A percentile compares a stretch with the other conserved stretches of the same genome.
Evolutionary conservation across 1,140 invertebrate species (phyloP).

Genomic region (Drosophila ficusphila): DNA sequence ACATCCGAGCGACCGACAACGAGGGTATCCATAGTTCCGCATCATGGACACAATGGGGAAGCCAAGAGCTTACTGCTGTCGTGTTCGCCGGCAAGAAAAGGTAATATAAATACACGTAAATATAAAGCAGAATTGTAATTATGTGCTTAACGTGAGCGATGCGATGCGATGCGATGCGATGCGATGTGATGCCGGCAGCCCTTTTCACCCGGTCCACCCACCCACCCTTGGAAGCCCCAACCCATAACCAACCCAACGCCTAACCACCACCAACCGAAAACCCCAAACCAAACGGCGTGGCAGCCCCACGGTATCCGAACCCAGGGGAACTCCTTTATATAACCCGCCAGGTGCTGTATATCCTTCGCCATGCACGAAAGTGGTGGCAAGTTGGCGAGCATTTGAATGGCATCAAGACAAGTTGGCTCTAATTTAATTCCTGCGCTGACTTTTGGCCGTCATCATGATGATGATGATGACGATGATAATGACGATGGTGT

Average conservation of each 20-base stretch:
- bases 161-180: constrained; percentile 18
- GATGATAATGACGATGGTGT: constrained; percentile 1
- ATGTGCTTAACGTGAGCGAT: constrained; percentile 80
- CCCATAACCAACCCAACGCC: neutral
- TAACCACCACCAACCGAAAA: too few species aligned
- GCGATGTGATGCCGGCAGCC: neutral
- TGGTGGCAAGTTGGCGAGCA: constrained; percentile 7
- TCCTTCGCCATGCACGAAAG: constrained; percentile 2
- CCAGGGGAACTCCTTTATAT: constrained; percentile 6
- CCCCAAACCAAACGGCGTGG: neutral
- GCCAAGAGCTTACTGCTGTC: constrained; percentile 7
- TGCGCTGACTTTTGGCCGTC: constrained; percentile 45
- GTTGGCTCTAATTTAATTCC: constrained; percentile 74
- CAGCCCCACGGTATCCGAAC: neutral
- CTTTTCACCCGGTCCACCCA: neutral
- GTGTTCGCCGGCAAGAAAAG: constrained; percentile 53
- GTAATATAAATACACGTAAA: constrained; percentile 80
- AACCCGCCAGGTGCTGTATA: constrained; percentile 30
- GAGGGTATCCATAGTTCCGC: constrained; percentile 34
- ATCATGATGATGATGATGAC: constrained; percentile 4
- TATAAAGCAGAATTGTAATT: constrained; percentile 81
- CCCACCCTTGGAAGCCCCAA: neutral
- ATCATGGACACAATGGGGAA: constrained; percentile 5
- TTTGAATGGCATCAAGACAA: constrained; percentile 67
- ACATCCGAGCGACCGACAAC: constrained; percentile 3